Evolutionary conservation across 2,888 invertebrate species (phyloP), one percentile per base, ranked within the genome.

Genomic region (Heliconius hortense): DNA sequence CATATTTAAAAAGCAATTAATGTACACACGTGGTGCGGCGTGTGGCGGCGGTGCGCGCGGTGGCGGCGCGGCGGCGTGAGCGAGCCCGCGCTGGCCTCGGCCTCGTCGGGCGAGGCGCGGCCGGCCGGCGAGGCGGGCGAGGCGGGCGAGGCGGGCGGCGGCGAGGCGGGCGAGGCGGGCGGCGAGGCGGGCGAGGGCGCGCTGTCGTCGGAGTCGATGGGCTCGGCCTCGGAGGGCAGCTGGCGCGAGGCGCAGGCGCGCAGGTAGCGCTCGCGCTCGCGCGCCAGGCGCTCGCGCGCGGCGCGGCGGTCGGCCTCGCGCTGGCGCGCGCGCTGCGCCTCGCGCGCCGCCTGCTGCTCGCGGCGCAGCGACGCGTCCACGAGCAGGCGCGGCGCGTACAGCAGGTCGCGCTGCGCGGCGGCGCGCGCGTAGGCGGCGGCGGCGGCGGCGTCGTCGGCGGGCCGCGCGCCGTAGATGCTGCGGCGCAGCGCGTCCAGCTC

Each of bases 351-450:
- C 82, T 96, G 95, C 85, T 94, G 95, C 83, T 94, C 94, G 79
- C 93, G 93, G 84, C 95, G 95, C 86, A 95, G 90, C 84, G 95
- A 95, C 11, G 95, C 96, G 89, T 96, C 96, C 81, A 98, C 96
- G 74, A 98, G 94, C 80, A 98, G 95, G 15, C 97, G 96, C 73
- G 98, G 98, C 88, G 95, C 96, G 90, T 98, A 97, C 86, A 96
- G 95, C 85, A 96, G 97, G 86, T 98, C 98, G 70, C 96, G 95
- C 87, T 97, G 59, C 18, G 59, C 71, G 96, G 95, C 80, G 95
- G 89, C 79, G 82, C 78, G 83, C 89, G 73, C 80, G 83, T 64
- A 80, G 74, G 85, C 87, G 70, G 84, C 86, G 67, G 70, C 73
- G 72, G 89, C 89, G 76, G 82, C 84, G 60, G 86, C 83, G 83